Conservation (phyloP, 2,888 invertebrate genomes). For the Lepas anatifera region DNA sequence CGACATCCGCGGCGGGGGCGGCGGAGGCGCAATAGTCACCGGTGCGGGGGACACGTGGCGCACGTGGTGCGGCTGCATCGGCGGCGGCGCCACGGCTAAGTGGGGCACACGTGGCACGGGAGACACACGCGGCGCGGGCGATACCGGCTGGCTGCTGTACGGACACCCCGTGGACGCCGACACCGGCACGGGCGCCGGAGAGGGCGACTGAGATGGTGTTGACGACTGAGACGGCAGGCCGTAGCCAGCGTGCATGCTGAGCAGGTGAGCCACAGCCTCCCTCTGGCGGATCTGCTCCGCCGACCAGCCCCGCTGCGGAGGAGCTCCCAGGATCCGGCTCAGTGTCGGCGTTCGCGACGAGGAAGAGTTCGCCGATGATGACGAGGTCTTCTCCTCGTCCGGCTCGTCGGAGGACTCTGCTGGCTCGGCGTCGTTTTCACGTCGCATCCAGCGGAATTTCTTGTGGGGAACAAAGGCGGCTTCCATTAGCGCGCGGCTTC, state of each 20-base stretch:
- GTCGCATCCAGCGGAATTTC: constrained; percentile 60
- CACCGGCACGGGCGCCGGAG: constrained; percentile 35
- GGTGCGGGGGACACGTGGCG: constrained; percentile 10
- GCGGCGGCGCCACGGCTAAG: constrained; percentile 16
- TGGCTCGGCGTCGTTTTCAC: constrained; percentile 43
- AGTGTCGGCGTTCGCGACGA: constrained; percentile 33
- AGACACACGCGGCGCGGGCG: background rate
- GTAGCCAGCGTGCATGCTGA: constrained; percentile 7
- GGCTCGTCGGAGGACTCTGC: constrained; percentile 20
- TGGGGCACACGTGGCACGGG: background rate
- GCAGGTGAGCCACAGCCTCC: constrained; percentile 7
- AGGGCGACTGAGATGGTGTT: too few species aligned
- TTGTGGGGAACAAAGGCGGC: constrained; percentile 93
- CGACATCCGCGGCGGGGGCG: constrained; percentile 39
- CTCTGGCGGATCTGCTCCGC: constrained; percentile 19
- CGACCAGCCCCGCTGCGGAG: constrained; percentile 18
- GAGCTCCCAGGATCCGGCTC: constrained; percentile 25
- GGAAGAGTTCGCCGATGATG: too few species aligned
- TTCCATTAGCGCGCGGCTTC: constrained; percentile 81
- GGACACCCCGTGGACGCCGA: constrained; percentile 75
- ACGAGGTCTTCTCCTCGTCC: constrained; percentile 22
- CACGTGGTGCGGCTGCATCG: constrained; percentile 17
- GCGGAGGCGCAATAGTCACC: constrained; percentile 25
- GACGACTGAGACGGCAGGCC: too few species aligned
- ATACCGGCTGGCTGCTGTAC: constrained; percentile 57